Evolutionary conservation across 1,140 invertebrate genomes (phyloP).

Genomic region (Cyclargus thomasi): DNA sequence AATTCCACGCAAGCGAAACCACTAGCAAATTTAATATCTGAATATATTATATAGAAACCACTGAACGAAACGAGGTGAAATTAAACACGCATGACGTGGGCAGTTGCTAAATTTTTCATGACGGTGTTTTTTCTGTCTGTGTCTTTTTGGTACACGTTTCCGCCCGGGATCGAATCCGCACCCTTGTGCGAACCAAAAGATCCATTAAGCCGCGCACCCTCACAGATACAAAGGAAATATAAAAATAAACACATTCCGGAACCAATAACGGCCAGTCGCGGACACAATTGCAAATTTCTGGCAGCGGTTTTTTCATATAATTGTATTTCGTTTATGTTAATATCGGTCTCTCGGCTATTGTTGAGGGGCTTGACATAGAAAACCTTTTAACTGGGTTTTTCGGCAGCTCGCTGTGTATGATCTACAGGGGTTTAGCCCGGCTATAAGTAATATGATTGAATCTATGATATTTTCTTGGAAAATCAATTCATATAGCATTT

Average conservation of each 20-base stretch:
- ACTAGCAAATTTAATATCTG: no score
- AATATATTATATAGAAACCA: no score
- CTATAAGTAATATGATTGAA: background rate
- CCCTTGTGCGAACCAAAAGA: no score
- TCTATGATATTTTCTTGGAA: background rate
- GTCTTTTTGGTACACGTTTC: no score
- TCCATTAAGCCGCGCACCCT: background rate
- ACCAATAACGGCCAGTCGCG: background rate
- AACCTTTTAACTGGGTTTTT: conserved; percentile 7
- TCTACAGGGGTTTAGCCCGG: background rate
- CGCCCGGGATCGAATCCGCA: no score
- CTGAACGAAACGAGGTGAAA: no score
- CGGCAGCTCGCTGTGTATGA: background rate
- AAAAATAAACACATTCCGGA: background rate
- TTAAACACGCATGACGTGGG: no score
- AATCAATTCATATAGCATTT: no score
- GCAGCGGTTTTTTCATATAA: background rate
- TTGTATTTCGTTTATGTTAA: conserved; percentile 14
- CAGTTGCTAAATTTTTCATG: no score
- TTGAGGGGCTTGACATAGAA: background rate
- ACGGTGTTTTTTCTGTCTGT: no score
- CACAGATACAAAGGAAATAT: background rate
- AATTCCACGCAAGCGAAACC: no score
- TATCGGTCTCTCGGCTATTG: background rate
- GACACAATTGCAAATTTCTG: background rate